These are phyloP conservation scores for Darevskia mixta DNA, from an alignment of 2,797 vertebrate genomes.

Conservation along the genomic window DNA sequence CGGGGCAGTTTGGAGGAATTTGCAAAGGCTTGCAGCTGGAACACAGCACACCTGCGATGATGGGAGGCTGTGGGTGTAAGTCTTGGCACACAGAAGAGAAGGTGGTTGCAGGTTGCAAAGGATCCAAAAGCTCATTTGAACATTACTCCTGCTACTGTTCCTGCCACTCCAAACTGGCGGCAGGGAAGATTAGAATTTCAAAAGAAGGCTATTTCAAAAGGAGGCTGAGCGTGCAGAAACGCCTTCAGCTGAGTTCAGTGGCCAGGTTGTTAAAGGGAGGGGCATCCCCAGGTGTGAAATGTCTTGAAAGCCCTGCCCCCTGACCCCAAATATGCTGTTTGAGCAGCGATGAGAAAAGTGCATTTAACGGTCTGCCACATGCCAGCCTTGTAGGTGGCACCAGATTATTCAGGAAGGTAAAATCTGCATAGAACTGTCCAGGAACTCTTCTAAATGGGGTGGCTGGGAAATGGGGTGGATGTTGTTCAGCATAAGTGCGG, in stretches of 20 bases:
- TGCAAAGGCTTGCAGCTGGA: not conserved
- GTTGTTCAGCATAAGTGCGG: not conserved
- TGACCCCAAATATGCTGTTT: fast-evolving
- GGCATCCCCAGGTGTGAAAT: not conserved
- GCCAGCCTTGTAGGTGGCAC: not conserved
- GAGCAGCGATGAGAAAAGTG: not conserved
- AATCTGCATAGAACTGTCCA: not conserved
- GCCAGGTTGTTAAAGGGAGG: not conserved
- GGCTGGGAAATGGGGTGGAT: too few species aligned
- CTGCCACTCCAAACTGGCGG: too few species aligned
- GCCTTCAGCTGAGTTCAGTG: not conserved
- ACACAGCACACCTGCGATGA: too few species aligned
- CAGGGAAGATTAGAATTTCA: not conserved
- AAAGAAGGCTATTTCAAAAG: not conserved
- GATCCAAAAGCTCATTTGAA: not conserved
- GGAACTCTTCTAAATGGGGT: not conserved
- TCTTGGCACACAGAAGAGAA: not conserved
- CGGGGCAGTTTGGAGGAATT: not conserved
- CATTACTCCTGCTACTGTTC: not conserved
- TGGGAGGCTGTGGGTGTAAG: not conserved
- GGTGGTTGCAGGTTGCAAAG: too few species aligned
- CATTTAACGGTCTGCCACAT: too few species aligned
- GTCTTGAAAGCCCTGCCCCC: not conserved
- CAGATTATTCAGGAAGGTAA: not conserved
- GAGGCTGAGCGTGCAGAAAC: not conserved